Base-by-base conservation (phyloP, 2,113 vertebrate genomes). In the Colossoma macropomum region DNA sequence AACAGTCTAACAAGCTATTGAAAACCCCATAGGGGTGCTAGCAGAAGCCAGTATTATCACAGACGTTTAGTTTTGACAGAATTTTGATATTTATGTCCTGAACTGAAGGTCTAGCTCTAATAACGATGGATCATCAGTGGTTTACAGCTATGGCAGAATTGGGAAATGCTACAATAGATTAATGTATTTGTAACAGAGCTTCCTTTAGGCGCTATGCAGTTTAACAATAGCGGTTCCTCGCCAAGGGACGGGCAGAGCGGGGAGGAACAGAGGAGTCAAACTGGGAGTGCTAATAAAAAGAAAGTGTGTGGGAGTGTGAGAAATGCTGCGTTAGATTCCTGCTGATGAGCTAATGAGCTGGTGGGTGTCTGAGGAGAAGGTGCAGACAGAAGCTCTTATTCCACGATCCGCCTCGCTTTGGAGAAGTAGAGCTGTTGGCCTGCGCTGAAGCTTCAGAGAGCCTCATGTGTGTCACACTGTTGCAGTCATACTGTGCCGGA, bases 231-330 rank as follows among this genome's bases (percentile, higher is more conserved):
- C 28, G 0, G 21, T 7, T 69, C 32, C 32, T 38, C 17, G 19
- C 32, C 66, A 23, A 9, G 32, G 21, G 66, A 69, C 19, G 34
- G 34, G 65, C 34, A 3, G 34, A 45, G 41, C 41, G 41, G 41
- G 9, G 41, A 11, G 1, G 41, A 45, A 45, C 66, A 23, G 63
- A 30, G 28, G 66, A 38, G 65, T 68, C 30, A 27, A 15, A 15
- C 23, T 25, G 66, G 34, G 30, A 34, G 77, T 69, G 77, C 63
- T 54, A 79, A 92, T 95, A 92, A 95, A 94, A 92, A 68, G 65
- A 79, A 38, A 70, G 77, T 56, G 65, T 70, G 77, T 70, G 50
- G 50, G 77, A 59, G 66, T 59, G 77, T 71, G 77, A 70, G 66
- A 34, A 65, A 32, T n/a, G 52, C 16, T 25, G 41, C 66, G 63